Percentiles rank a stretch among this genome's conserved stretches.
Evolutionary conservation across 2,797 vertebrate genomes (phyloP).

Genomic region (Luscinia megarhynchos): DNA sequence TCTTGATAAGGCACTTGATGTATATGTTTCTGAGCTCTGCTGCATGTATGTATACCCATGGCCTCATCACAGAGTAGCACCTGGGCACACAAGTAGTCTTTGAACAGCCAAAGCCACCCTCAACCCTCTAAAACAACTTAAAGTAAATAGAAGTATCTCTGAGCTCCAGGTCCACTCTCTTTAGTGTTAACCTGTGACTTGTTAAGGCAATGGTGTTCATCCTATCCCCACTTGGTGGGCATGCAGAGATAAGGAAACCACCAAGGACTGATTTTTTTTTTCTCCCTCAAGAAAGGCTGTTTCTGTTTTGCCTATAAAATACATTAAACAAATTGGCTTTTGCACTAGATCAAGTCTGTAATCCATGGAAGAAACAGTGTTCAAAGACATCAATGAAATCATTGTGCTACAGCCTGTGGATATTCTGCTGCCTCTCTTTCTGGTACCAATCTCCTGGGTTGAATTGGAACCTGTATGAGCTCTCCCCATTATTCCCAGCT

Average conservation of each 20-base stretch:
- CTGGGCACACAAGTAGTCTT: background rate
- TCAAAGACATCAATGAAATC: slow-evolving; percentile 41
- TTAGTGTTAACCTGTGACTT: background rate
- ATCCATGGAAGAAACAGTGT: slow-evolving; percentile 18
- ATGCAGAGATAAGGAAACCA: background rate
- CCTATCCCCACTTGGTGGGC: background rate
- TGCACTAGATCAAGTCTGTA: slow-evolving; percentile 2
- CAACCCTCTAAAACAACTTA: background rate
- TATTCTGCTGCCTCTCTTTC: slow-evolving; percentile 21
- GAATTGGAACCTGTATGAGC: slow-evolving; percentile 51
- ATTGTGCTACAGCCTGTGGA: slow-evolving; percentile 38
- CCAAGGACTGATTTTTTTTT: background rate
- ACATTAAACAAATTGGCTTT: slow-evolving; percentile 21
- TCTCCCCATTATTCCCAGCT: slow-evolving; percentile 19
- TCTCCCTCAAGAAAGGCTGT: background rate
- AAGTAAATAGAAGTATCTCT: background rate
- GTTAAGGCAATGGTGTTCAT: background rate
- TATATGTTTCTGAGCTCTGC: background rate
- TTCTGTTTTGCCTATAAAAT: slow-evolving; percentile 24
- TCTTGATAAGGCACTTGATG: background rate
- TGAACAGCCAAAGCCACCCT: background rate
- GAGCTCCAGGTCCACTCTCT: background rate
- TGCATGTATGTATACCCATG: background rate
- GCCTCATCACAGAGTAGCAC: background rate
- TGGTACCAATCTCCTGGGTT: slow-evolving; percentile 47